Evolutionary conservation across 2,797 vertebrate species (phyloP).

Genomic region (Sparus aurata): DNA sequence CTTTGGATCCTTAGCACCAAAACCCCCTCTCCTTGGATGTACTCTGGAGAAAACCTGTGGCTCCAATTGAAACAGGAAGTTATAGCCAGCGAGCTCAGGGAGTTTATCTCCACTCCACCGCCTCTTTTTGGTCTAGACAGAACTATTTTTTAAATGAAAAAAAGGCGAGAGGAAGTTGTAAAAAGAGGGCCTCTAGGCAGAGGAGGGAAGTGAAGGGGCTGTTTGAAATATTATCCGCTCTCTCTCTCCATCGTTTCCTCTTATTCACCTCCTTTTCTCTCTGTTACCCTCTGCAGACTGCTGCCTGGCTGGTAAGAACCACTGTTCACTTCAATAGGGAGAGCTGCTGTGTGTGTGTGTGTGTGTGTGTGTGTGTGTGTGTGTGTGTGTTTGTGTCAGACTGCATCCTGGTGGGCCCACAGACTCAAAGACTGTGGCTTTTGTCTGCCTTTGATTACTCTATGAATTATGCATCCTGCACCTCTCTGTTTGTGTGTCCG

Average conservation of each 20-base stretch:
- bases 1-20: conserved; percentile 29
- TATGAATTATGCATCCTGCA: conserved; percentile 78
- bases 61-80: conserved; percentile 52
- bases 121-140: conserved; percentile 48
- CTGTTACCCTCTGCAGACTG: conserved; percentile 43
- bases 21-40: conserved; percentile 16
- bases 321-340: conserved; percentile 45
- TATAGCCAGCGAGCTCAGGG: conserved; percentile 30
- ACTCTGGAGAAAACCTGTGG: conserved; percentile 45
- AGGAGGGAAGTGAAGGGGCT: conserved; percentile 59
- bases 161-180: conserved; percentile 54
- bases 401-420: conserved; percentile 57
- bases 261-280: conserved; percentile 48
- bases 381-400: conserved; percentile 38
- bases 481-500: conserved; percentile 54
- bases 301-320: conserved; percentile 45
- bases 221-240: conserved; percentile 62
- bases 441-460: conserved; percentile 77
- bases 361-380: conserved; percentile 34
- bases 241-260: conserved; percentile 41
- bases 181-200: conserved; percentile 57
- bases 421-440: conserved; percentile 66
- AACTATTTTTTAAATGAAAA: conserved; percentile 44
- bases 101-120: conserved; percentile 49
- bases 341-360: conserved; percentile 26